phyloP scores from a whole-genome alignment of 2,113 vertebrate genomes.

The Lophura nycthemera region DNA sequence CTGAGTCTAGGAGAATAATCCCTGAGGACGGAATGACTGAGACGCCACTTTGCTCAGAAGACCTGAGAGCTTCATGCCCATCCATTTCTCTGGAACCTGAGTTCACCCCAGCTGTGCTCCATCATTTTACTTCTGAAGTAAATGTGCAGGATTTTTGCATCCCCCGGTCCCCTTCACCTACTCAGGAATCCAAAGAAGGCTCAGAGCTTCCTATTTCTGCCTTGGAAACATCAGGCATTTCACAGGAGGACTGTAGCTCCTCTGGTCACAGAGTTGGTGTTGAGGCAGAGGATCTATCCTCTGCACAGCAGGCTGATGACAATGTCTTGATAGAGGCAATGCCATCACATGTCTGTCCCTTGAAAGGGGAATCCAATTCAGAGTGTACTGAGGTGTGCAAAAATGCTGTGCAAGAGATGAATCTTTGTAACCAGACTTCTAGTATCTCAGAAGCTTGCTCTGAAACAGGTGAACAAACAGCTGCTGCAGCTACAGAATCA shows the following conservation, averaged over 20 bases:
- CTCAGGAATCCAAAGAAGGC: not conserved
- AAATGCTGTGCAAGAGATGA: not conserved
- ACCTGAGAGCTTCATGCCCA: not conserved
- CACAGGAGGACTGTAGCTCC: not conserved
- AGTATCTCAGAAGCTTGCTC: not conserved
- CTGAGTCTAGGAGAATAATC: not conserved
- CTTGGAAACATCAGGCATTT: not conserved
- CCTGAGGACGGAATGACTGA: not conserved
- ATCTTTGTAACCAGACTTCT: not conserved
- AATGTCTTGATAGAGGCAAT: not conserved
- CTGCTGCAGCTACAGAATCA: constrained; percentile 57
- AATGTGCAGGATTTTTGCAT: not conserved
- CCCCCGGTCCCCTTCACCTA: not conserved
- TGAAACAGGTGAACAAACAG: constrained; percentile 12
- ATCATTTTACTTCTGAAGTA: not conserved
- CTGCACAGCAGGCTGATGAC: not conserved
- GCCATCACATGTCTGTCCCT: not conserved
- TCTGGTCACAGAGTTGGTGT: not conserved
- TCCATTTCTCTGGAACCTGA: constrained; percentile 30
- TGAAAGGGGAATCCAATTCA: not conserved
- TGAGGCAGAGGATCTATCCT: not conserved
- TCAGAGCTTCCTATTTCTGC: not conserved
- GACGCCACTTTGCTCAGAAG: not conserved
- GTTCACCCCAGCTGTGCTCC: not conserved
- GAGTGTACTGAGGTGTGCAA: not conserved